phyloP scores from a whole-genome alignment of 2,113 vertebrate genomes.

The Mugil cephalus region DNA sequence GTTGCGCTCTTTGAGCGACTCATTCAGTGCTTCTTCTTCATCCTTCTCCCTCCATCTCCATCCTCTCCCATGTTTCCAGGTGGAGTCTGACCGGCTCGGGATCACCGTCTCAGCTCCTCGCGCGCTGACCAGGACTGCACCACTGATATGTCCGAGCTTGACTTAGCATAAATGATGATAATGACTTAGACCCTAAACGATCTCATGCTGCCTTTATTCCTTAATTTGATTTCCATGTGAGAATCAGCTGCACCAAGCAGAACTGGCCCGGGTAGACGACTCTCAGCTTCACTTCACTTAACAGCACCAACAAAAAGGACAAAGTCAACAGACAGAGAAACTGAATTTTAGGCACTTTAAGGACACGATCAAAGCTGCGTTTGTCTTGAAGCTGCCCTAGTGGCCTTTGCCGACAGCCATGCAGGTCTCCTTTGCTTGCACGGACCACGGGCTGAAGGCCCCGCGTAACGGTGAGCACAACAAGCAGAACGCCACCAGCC shows the following conservation, averaged over 20 bases:
- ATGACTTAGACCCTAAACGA: conserved; percentile 25
- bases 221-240: conserved; percentile 45
- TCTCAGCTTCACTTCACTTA: conserved; percentile 47
- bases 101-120: conserved; percentile 41
- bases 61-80: conserved; percentile 70
- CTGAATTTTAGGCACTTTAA: conserved; percentile 4
- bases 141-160: conserved; percentile 31
- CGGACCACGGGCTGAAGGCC: conserved; percentile 95
- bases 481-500: conserved; percentile 93
- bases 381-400: conserved; percentile 29
- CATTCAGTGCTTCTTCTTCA: conserved; percentile 54
- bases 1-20: conserved; percentile 38
- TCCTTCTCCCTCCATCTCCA: conserved; percentile 65
- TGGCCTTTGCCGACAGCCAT: conserved; percentile 83
- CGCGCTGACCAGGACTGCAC: conserved; percentile 38
- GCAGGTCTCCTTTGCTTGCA: conserved; percentile 99
- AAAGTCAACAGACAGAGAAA: not conserved
- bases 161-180: conserved; percentile 6
- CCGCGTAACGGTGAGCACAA: conserved; percentile 92
- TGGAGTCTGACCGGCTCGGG: conserved; percentile 51
- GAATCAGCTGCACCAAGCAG: conserved; percentile 25
- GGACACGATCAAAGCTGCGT: conserved; percentile 5
- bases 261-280: conserved; percentile 37
- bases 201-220: conserved; percentile 19
- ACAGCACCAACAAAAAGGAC: conserved; percentile 1